Evolutionary conservation across 2,113 vertebrate species (phyloP).

Genomic region (Galbula dea): DNA sequence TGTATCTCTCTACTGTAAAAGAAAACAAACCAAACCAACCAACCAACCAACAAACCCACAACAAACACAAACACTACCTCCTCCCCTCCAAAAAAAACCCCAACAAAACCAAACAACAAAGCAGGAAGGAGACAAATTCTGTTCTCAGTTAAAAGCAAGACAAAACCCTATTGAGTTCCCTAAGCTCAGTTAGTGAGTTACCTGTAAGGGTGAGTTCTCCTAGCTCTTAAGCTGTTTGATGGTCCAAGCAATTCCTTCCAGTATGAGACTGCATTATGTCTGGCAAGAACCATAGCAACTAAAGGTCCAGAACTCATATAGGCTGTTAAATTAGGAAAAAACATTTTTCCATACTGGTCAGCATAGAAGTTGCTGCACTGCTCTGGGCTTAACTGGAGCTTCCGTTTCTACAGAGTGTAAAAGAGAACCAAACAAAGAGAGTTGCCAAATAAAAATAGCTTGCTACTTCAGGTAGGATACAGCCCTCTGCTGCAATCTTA

Average conservation of each 20-base stretch:
- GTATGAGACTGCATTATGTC: constrained; percentile 79
- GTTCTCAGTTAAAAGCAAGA: neutral
- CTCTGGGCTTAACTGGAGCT: constrained; percentile 87
- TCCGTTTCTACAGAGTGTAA: constrained; percentile 79
- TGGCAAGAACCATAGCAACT: constrained; percentile 82
- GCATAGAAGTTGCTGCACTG: constrained; percentile 94
- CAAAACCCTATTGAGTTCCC: neutral
- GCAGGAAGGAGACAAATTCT: neutral
- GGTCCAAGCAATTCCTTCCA: constrained; percentile 93
- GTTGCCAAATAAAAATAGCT: neutral
- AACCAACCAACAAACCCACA: too few relatives aligned
- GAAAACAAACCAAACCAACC: too few relatives aligned
- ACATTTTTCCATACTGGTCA: constrained; percentile 87
- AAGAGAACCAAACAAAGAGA: neutral
- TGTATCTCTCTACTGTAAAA: neutral
- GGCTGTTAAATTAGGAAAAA: constrained; percentile 89
- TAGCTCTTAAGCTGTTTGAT: constrained; percentile 77
- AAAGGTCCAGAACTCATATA: constrained; percentile 96
- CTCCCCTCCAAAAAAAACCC: too few relatives aligned
- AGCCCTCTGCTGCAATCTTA: neutral
- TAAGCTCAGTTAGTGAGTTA: constrained; percentile 52
- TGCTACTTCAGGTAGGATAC: neutral
- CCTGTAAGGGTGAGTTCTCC: constrained; percentile 86
- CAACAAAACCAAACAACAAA: neutral
- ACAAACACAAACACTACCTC: too few relatives aligned